Evolutionary conservation across 2,113 vertebrate species (phyloP).

Genomic region (Dinomys branickii): DNA sequence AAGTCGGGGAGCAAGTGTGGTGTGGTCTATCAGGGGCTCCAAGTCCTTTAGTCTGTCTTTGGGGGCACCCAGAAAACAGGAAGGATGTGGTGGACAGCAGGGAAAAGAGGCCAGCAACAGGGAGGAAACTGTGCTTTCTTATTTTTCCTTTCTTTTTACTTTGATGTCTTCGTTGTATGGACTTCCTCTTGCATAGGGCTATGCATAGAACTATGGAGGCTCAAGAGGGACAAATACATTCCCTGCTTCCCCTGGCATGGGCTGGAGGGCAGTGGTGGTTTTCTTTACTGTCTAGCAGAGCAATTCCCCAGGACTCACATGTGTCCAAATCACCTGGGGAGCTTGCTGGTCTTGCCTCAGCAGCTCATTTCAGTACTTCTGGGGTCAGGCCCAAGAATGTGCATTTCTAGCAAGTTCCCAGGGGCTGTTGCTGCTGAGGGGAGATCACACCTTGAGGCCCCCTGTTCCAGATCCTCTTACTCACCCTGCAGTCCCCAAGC

Average conservation of each 20-base stretch:
- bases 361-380: background rate
- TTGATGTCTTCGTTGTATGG: background rate
- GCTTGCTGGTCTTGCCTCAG: background rate
- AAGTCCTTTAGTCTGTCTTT: background rate
- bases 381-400: background rate
- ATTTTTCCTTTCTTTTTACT: background rate
- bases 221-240: background rate
- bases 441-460: background rate
- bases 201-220: too few species aligned
- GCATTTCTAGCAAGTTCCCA: background rate
- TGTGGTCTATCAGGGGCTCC: background rate
- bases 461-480: background rate
- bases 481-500: background rate
- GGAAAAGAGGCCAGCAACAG: background rate
- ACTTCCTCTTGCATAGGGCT: background rate
- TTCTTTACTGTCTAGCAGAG: background rate
- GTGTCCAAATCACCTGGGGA: background rate
- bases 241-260: fast-evolving
- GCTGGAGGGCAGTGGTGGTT: background rate
- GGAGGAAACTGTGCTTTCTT: background rate
- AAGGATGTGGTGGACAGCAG: too few species aligned
- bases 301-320: fast-evolving
- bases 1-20: background rate
- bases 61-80: background rate
- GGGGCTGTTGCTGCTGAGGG: background rate